These are phyloP conservation scores for Chaunax sp. DNA, from an alignment of 2,797 vertebrate genomes.

Conservation along the genomic window DNA sequence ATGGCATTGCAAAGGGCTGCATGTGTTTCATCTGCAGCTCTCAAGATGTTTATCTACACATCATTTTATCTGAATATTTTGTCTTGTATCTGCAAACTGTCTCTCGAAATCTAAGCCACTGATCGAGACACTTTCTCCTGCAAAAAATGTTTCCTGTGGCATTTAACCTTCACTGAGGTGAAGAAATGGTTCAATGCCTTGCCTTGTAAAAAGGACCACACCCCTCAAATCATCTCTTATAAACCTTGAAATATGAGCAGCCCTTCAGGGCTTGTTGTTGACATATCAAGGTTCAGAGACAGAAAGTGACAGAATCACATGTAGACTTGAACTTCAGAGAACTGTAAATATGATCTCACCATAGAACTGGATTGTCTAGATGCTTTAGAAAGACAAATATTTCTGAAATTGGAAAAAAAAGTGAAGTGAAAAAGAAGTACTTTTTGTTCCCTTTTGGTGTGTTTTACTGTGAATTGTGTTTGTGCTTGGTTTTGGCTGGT, in stretches of 20 bases:
- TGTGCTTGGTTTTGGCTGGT: too few relatives aligned
- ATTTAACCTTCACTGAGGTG: not conserved
- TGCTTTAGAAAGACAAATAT: too few relatives aligned
- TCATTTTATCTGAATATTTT: not conserved
- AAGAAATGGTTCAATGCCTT: not conserved
- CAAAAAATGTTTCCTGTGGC: not conserved
- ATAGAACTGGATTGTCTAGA: too few relatives aligned
- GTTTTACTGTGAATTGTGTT: too few relatives aligned
- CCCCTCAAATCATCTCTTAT: conserved; percentile 4
- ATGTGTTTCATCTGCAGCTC: not conserved
- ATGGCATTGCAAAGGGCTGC: not conserved
- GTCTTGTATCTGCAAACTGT: not conserved
- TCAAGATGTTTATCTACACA: not conserved
- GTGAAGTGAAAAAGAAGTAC: too few relatives aligned
- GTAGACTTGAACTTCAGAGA: conserved; percentile 25
- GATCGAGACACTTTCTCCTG: conserved; percentile 1
- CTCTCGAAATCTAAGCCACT: conserved; percentile 1
- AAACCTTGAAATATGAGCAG: not conserved
- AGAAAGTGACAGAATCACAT: not conserved
- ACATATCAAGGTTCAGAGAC: conserved; percentile 59
- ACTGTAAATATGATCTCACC: not conserved
- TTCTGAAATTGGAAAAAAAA: too few relatives aligned
- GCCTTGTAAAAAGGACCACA: conserved; percentile 20
- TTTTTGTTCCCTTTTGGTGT: too few relatives aligned
- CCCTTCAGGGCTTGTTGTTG: not conserved